phyloP scores from a whole-genome alignment of 2,113 vertebrate genomes.

The Apaloderma vittatum region DNA sequence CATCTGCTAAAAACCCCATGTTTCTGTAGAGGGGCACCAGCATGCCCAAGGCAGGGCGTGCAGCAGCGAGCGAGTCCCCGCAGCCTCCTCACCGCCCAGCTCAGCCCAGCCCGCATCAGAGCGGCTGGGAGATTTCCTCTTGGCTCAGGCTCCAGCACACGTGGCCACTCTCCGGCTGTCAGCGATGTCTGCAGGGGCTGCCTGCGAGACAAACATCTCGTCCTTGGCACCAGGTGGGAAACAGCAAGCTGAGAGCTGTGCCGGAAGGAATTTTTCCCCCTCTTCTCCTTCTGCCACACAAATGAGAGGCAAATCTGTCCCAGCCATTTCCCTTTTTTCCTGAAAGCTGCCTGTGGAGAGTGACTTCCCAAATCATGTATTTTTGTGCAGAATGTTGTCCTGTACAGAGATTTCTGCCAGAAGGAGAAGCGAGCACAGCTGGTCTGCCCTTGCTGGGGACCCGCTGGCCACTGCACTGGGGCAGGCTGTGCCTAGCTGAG shows the following conservation, averaged over 20 bases:
- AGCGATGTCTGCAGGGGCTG: background rate
- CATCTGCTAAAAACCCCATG: fast-evolving
- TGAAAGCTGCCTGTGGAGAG: background rate
- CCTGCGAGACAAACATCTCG: background rate
- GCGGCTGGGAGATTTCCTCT: background rate
- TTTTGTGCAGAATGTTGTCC: background rate
- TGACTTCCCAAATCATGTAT: background rate
- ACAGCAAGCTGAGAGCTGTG: background rate
- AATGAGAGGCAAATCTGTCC: background rate
- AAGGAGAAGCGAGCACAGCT: background rate
- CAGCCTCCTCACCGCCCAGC: background rate
- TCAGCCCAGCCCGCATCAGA: fast-evolving
- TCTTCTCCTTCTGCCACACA: background rate
- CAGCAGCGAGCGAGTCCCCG: background rate
- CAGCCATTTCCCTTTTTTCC: background rate
- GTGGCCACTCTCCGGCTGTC: background rate
- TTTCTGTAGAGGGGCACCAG: background rate
- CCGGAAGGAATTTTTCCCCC: background rate
- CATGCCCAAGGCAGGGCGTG: background rate
- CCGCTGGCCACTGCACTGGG: fast-evolving
- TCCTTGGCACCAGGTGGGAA: constrained; percentile 47
- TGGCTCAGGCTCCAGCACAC: background rate
- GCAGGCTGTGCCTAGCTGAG: background rate
- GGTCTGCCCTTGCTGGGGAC: background rate
- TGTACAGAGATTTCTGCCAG: background rate